Evolutionary conservation across 2,888 invertebrate genomes (phyloP).

Genomic region (Antheraea assamensis): DNA sequence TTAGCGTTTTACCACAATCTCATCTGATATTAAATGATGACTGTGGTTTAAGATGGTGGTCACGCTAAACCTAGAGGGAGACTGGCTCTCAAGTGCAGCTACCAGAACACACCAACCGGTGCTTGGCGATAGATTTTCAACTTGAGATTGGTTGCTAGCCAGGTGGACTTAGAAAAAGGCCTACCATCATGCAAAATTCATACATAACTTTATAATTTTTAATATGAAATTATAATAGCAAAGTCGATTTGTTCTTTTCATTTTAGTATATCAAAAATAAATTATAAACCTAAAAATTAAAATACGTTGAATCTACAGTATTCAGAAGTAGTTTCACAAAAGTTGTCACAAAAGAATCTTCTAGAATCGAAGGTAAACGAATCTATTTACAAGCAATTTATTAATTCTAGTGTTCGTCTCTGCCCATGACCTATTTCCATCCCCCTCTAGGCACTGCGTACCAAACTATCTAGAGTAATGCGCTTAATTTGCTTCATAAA

Average conservation of each 20-base stretch:
- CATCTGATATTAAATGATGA: no score
- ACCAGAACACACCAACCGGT: no score
- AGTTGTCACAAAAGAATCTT: neutral
- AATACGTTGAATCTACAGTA: neutral
- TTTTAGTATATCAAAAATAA: neutral
- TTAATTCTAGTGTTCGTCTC: slow-evolving; percentile 25
- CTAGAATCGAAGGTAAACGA: slow-evolving; percentile 5
- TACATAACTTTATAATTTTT: neutral
- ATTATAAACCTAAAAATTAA: neutral
- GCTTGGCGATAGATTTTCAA: no score
- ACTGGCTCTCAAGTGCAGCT: no score
- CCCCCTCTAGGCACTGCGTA: slow-evolving; percentile 27
- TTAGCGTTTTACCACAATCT: no score
- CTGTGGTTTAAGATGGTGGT: no score
- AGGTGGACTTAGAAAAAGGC: no score
- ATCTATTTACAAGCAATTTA: slow-evolving; percentile 27
- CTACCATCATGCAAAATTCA: no score
- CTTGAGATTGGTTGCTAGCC: no score
- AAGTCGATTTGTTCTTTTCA: no score
- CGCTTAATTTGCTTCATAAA: slow-evolving; percentile 20
- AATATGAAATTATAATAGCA: no score
- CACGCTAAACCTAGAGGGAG: no score
- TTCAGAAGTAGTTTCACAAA: neutral
- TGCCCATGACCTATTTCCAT: slow-evolving; percentile 39
- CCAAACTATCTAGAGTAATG: slow-evolving; percentile 37